These are phyloP conservation scores for Syngnathus typhle DNA, from an alignment of 2,113 vertebrate species.

Conservation along the genomic window DNA sequence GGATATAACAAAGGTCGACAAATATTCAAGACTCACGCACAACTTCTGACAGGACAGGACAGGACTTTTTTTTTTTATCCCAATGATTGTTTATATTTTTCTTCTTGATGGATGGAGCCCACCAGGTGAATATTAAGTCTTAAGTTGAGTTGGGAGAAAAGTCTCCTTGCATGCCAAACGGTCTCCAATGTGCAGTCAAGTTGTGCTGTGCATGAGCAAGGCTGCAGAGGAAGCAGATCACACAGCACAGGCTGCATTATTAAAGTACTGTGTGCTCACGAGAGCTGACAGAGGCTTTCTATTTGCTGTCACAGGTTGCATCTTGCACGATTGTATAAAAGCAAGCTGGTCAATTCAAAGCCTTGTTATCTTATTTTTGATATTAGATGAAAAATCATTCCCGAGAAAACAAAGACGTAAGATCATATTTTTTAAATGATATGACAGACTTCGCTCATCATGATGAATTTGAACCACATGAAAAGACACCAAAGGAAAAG, in stretches of 20 bases:
- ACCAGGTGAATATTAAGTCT: constrained; percentile 26
- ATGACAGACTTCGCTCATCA: neutral
- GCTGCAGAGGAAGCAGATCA: constrained; percentile 19
- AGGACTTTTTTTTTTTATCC: constrained; percentile 13
- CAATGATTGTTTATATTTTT: constrained; percentile 16
- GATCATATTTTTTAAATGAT: neutral
- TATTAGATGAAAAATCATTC: neutral
- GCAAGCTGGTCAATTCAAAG: neutral
- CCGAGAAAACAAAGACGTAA: too few species aligned
- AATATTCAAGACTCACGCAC: constrained; percentile 49
- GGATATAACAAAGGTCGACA: constrained; percentile 44
- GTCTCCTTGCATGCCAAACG: constrained; percentile 8
- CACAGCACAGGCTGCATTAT: constrained; percentile 12
- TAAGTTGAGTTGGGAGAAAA: constrained; percentile 11
- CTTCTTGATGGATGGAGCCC: constrained; percentile 5
- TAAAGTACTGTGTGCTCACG: constrained; percentile 16
- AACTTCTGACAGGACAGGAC: constrained; percentile 40
- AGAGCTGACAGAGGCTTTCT: constrained; percentile 18
- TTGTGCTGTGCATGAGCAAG: constrained; percentile 24
- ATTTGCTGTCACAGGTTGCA: constrained; percentile 18
- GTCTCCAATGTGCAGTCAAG: constrained; percentile 5
- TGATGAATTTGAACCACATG: constrained; percentile 5
- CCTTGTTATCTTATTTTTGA: neutral
- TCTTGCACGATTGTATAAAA: neutral
- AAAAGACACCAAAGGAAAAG: constrained; percentile 18